Conservation (phyloP, 2,888 invertebrate species). For the Dastarcus helophoroides region DNA sequence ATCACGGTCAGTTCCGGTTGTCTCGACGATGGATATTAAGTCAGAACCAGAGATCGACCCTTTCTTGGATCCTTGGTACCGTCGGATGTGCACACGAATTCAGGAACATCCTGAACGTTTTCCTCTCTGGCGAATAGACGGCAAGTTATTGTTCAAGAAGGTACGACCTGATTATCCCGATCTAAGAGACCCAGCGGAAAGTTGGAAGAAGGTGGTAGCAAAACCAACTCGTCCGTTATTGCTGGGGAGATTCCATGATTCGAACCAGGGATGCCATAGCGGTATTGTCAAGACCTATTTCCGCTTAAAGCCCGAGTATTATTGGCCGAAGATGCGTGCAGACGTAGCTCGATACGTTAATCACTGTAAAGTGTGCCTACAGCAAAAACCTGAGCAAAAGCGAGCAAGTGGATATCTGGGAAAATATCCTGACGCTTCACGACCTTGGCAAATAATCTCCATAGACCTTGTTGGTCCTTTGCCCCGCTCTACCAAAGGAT, state of each 20-base stretch:
- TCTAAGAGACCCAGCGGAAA: neutral
- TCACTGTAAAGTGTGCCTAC: constrained; percentile 8
- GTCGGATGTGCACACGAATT: constrained; percentile 4
- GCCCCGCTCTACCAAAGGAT: too few relatives aligned
- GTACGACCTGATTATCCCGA: neutral
- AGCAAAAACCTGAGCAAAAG: constrained; percentile 10
- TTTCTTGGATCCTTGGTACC: constrained; percentile 10
- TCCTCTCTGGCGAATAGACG: constrained; percentile 4
- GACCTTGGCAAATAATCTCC: constrained; percentile 14
- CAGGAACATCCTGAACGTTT: constrained; percentile 5
- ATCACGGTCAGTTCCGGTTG: constrained; percentile 6
- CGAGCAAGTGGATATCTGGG: constrained; percentile 11
- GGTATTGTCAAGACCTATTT: constrained; percentile 7
- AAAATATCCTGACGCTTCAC: neutral
- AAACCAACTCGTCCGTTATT: constrained; percentile 3
- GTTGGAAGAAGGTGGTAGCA: constrained; percentile 9
- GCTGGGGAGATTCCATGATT: constrained; percentile 4
- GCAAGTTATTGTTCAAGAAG: constrained; percentile 5
- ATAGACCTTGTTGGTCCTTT: constrained; percentile 14
- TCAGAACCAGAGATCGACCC: too few relatives aligned
- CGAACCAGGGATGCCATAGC: constrained; percentile 1
- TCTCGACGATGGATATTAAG: constrained; percentile 5
- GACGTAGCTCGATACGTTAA: constrained; percentile 11
- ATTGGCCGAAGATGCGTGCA: constrained; percentile 10
- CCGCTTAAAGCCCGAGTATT: constrained; percentile 6